Percentiles rank a stretch among this genome's conserved stretches.
phyloP scores from a whole-genome alignment of 2,888 invertebrate genomes.

The Biston stratarius region DNA sequence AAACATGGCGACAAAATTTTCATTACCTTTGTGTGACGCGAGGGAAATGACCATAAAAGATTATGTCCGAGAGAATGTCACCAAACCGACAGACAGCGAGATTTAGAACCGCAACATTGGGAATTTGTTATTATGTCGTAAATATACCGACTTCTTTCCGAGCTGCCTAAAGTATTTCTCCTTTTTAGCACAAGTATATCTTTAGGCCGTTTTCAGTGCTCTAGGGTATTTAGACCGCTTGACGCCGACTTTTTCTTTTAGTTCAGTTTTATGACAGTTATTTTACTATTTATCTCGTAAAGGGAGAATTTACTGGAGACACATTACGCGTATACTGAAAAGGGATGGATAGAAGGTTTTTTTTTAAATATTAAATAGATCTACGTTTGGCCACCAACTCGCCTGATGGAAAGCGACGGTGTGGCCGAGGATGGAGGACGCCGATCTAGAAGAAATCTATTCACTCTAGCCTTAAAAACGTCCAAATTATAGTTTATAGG shows the following conservation, averaged over 20 bases:
- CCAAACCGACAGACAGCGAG: slow-evolving; percentile 30
- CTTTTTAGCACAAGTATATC: slow-evolving; percentile 14
- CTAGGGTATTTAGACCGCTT: slow-evolving; percentile 6
- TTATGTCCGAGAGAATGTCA: slow-evolving; percentile 42
- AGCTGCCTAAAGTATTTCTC: slow-evolving; percentile 17
- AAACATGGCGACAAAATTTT: not conserved
- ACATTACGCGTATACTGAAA: too few relatives aligned
- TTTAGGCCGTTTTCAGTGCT: slow-evolving; percentile 10
- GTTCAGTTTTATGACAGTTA: slow-evolving; percentile 8
- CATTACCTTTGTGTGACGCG: not conserved
- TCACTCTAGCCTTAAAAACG: too few relatives aligned
- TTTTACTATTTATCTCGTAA: not conserved
- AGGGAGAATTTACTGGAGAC: not conserved
- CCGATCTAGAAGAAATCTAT: too few relatives aligned
- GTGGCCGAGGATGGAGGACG: too few relatives aligned
- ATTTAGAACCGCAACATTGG: slow-evolving; percentile 37
- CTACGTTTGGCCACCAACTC: too few relatives aligned
- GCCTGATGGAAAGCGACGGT: too few relatives aligned
- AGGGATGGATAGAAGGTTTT: too few relatives aligned
- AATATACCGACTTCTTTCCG: slow-evolving; percentile 39
- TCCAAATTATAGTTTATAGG: too few relatives aligned
- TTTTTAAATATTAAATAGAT: too few relatives aligned
- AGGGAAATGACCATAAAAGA: slow-evolving; percentile 45
- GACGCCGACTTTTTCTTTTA: slow-evolving; percentile 3
- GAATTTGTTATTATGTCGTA: slow-evolving; percentile 42